Evolutionary conservation across 2,888 invertebrate species (phyloP), one percentile per base, ranked within the genome.

Genomic region (Polyommatus iphigenia): DNA sequence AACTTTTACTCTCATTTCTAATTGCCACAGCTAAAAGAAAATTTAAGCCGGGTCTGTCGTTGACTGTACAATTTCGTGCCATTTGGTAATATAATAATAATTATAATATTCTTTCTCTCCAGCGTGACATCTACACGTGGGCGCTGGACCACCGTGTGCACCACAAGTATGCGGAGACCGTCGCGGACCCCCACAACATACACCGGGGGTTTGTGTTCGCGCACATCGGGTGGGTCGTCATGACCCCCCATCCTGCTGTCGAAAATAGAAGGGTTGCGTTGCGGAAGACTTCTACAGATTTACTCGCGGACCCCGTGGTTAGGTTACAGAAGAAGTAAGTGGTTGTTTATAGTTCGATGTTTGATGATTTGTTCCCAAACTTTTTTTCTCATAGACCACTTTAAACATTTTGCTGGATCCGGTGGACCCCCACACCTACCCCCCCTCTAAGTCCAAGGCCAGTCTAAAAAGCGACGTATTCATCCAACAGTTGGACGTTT

Each of bases 181-280:
- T 97, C 79, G 97, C 98, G 0, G 98, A 98, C 88, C 97, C 97
- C 0, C 97, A 97, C 86, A 97, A 98, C 89, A 96, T 97, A 1
- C 95, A 96, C 76, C 94, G 98, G 67, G 99, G 99, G 15, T 98
- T 98, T 90, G 97, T 97, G 93, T 99, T 98, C 88, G 96, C 98
- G 0, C 99, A 99, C 87, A 97, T 99, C 10, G 99, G 98, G 8
- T 99, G 99, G 99, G 92, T 99, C 71, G 95, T 98, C 77, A 94
- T 96, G 0, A 97, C 97, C 0, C 98, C 98, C 0, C 98, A 97
- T 87, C 97, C 97, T 0, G 95, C 96, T 3, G 97, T 97, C 0
- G 95, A 96, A 20, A 95, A 95, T 82, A 96, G 97, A 82, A 94
- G 97, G 57, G 93, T 94, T 50, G 95, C 95, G 0, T 84, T 93